Conservation (phyloP, 2,113 vertebrate species). For the Struthidea cinerea region DNA sequence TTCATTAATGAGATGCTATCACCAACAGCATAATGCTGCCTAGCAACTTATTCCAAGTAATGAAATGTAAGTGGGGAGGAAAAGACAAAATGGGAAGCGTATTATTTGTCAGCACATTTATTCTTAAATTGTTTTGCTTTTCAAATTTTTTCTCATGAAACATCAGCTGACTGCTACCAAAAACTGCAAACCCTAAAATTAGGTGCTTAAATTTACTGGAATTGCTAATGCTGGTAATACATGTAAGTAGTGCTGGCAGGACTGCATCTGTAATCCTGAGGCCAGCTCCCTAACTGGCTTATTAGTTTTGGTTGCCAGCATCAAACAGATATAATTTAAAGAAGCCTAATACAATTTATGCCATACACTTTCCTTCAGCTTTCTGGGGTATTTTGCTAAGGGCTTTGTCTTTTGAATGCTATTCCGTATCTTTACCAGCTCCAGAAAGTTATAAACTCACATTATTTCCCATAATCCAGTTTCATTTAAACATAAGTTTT, state of each 20-base stretch:
- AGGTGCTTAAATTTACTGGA: constrained; percentile 7
- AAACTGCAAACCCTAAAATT: neutral
- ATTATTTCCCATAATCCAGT: neutral
- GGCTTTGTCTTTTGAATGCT: neutral
- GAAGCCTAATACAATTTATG: neutral
- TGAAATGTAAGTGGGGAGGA: neutral
- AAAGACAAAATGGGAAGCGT: neutral
- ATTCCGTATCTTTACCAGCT: neutral
- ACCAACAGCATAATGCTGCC: neutral
- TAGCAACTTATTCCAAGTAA: constrained; percentile 27
- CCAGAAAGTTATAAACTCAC: neutral
- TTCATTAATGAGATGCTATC: neutral
- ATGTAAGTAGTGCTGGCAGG: neutral
- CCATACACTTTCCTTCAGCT: neutral
- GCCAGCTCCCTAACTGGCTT: neutral
- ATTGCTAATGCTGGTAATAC: neutral
- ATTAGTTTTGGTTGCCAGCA: neutral
- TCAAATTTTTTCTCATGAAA: neutral
- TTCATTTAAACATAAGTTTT: neutral
- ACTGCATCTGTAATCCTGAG: neutral
- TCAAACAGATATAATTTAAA: constrained; percentile 21
- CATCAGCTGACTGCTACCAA: neutral
- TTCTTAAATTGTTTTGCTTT: neutral
- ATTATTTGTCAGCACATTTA: constrained; percentile 2
- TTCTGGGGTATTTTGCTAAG: neutral